These are phyloP conservation scores for Tragopan temminckii DNA, from an alignment of 2,797 vertebrate genomes.

Conservation along the genomic window DNA sequence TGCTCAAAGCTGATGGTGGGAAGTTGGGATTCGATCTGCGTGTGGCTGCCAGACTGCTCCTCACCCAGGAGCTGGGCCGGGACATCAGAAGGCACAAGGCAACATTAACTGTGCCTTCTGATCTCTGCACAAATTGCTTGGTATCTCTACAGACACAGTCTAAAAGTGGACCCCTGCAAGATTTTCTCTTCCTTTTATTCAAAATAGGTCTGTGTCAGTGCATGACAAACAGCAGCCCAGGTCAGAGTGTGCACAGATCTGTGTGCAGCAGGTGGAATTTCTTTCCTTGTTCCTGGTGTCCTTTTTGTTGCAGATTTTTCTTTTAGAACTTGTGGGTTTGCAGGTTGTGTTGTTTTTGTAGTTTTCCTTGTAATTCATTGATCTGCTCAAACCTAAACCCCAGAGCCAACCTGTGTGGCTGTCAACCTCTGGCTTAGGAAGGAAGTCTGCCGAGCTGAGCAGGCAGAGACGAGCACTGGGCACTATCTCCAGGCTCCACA, in stretches of 20 bases:
- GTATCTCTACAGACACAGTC: not conserved
- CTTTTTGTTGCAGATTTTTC: not conserved
- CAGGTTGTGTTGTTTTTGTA: slow-evolving; percentile 50
- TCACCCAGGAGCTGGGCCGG: not conserved
- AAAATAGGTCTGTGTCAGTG: not conserved
- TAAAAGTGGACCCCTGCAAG: not conserved
- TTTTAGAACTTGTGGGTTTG: slow-evolving; percentile 13
- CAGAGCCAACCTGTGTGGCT: slow-evolving; percentile 37
- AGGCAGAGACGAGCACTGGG: not conserved
- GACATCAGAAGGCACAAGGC: not conserved
- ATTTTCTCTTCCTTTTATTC: not conserved
- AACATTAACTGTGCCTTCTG: not conserved
- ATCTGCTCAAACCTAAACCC: slow-evolving; percentile 55
- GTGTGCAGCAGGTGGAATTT: not conserved
- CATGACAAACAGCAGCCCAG: not conserved
- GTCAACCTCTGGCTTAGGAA: slow-evolving; percentile 28
- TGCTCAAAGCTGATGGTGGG: not conserved
- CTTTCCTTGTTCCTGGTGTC: not conserved
- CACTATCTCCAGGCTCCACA: not conserved
- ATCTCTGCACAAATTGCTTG: not conserved
- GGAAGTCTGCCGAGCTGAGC: slow-evolving; percentile 53
- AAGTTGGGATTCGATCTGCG: not conserved
- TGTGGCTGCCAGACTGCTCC: not conserved
- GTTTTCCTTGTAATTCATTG: slow-evolving; percentile 53
- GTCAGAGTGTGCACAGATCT: not conserved